Evolutionary conservation across 64 coral and sea anemone species (phyloP).

Genomic region (Exaiptasia diaphana): DNA sequence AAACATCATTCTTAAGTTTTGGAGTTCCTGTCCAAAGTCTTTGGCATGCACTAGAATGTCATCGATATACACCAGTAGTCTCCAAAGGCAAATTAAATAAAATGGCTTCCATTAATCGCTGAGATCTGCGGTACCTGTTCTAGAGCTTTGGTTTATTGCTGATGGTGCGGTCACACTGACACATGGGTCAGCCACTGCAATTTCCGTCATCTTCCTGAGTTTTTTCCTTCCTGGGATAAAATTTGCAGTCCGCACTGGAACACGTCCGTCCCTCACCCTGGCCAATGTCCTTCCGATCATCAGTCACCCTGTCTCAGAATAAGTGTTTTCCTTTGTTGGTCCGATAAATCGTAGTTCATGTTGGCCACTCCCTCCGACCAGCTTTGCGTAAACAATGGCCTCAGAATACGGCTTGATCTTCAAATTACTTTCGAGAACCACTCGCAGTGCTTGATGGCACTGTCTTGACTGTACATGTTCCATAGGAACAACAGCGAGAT

Average conservation of each 20-base stretch:
- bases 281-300: conserved; percentile 19
- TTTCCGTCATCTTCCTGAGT: not conserved
- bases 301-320: not conserved
- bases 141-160: too few species aligned
- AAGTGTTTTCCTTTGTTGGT: not conserved
- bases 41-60: conserved; percentile 24
- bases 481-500: not conserved
- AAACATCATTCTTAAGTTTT: conserved; percentile 1
- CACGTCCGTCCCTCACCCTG: not conserved
- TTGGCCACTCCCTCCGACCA: not conserved
- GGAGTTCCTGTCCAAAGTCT: not conserved
- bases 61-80: conserved; percentile 6
- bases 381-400: not conserved
- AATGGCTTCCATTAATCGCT: not conserved
- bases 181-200: conserved; percentile 44
- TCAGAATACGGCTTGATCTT: not conserved
- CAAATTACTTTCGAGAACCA: not conserved
- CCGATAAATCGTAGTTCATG: not conserved
- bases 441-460: not conserved
- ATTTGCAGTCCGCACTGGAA: not conserved
- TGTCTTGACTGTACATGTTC: not conserved
- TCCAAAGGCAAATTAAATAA: not conserved
- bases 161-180: not conserved
- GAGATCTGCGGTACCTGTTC: too few species aligned
- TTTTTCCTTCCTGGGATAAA: not conserved